Evolutionary conservation across 2,888 invertebrate species (phyloP), one percentile per base, ranked within the genome.

Genomic region (Hartigia nigra): DNA sequence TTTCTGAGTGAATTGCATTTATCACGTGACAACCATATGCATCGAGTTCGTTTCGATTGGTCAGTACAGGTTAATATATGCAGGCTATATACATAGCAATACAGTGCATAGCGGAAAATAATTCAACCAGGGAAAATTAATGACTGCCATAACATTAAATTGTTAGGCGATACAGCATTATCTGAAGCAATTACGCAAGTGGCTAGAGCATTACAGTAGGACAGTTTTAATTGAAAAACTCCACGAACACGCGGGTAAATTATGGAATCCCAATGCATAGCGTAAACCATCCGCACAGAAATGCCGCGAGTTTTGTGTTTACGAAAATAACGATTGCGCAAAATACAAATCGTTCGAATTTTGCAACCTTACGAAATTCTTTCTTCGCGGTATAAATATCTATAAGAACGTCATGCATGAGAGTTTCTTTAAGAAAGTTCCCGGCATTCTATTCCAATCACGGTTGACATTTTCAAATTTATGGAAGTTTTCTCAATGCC

Each of bases 51-150:
- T 55, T 55, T 2, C 55, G 55, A 55, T 55, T 55, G 55, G 55
- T 9, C 9, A 23, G 55, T 55, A 23, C 55, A 23, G 55, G 55
- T 55, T 23, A 55, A 9, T 23, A 23, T 55, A 23, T 72, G 72
- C 9, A 72, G 12, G 4, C 12, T 72, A 32, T 9, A 23, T 72
- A 34, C 72, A 55, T 55, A 72, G 72, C 4, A 72, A 72, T 72
- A 34, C 31, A 34, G 72, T 9, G 72, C 72, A 72, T 72, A 72
- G 32, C 31, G 72, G 72, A 31, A 72, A 72, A 34, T 34, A 32
- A 72, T 80, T 80, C 70, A 80, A 14, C 70, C 12, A 74, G 39
- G 23, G 31, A 34, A 77, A 80, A 81, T 81, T 79, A 81, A 81
- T 78, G 79, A 74, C 74, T 23, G 69, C 39, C 76, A 79, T 74